phyloP scores from a whole-genome alignment of 2,113 vertebrate species.

The Macroglossus sobrinus region DNA sequence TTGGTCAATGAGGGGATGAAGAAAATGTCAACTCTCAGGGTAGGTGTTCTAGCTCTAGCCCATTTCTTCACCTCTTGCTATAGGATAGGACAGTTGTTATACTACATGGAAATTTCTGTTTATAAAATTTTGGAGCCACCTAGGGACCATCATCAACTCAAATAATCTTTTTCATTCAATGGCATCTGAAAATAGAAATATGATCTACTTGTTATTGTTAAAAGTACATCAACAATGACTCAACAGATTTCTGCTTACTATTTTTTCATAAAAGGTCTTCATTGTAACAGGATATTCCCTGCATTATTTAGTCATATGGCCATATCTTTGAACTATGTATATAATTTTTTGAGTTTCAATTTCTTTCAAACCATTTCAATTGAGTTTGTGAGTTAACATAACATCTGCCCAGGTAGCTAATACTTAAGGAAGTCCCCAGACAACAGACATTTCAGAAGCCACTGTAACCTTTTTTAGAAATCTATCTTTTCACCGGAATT shows the following conservation, averaged over 20 bases:
- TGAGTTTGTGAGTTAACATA: not conserved
- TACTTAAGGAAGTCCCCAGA: fast-evolving
- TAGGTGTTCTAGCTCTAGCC: not conserved
- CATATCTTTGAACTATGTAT: not conserved
- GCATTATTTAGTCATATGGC: not conserved
- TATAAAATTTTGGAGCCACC: not conserved
- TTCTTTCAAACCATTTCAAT: not conserved
- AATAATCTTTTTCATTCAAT: not conserved
- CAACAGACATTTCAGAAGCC: not conserved
- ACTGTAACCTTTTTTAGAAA: not conserved
- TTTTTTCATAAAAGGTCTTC: not conserved
- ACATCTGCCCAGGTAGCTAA: not conserved
- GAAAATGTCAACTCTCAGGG: not conserved
- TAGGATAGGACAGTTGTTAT: not conserved
- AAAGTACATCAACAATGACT: not conserved
- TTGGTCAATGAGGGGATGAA: not conserved
- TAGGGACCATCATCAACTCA: not conserved
- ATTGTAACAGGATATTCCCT: not conserved
- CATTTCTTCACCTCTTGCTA: not conserved
- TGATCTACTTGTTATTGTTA: not conserved
- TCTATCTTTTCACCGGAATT: not conserved
- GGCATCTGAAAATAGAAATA: not conserved
- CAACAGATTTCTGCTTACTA: not conserved
- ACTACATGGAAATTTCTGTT: not conserved
- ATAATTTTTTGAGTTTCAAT: not conserved